Evolutionary conservation across 2,113 vertebrate species (phyloP).

Genomic region (Colossoma macropomum): DNA sequence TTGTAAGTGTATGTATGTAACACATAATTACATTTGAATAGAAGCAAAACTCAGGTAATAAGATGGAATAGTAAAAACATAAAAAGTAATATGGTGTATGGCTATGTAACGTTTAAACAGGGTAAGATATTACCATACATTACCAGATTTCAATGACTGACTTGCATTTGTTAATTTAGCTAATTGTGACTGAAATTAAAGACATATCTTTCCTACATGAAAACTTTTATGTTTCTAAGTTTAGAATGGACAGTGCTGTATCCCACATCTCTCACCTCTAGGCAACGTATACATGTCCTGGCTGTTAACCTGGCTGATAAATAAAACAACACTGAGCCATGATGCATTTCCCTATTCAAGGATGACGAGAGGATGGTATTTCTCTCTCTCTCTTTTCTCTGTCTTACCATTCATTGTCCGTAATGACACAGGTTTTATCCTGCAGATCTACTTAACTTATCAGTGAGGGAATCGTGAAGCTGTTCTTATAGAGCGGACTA

Average conservation of each 20-base stretch:
- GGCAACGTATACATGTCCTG: background rate
- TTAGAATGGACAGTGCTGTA: background rate
- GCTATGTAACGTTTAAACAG: too few relatives aligned
- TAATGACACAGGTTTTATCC: background rate
- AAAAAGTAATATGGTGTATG: too few relatives aligned
- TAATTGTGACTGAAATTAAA: too few relatives aligned
- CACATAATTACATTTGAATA: too few relatives aligned
- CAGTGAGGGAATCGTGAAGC: background rate
- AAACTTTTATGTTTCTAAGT: too few relatives aligned
- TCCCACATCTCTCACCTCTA: background rate
- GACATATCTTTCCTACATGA: too few relatives aligned
- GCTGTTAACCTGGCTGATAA: background rate
- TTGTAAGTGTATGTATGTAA: too few relatives aligned
- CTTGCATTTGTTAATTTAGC: too few relatives aligned
- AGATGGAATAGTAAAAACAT: too few relatives aligned
- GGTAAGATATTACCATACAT: too few relatives aligned
- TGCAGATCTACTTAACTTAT: constrained; percentile 13
- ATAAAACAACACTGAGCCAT: background rate
- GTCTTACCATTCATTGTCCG: background rate
- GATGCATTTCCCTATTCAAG: background rate
- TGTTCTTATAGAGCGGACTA: background rate
- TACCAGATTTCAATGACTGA: too few relatives aligned
- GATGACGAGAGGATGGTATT: background rate
- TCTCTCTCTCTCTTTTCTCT: background rate
- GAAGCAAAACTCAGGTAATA: too few relatives aligned